Evolutionary conservation across 2,888 invertebrate genomes (phyloP), one percentile per base, ranked within the genome.

Genomic region (Nemurella pictetii): DNA sequence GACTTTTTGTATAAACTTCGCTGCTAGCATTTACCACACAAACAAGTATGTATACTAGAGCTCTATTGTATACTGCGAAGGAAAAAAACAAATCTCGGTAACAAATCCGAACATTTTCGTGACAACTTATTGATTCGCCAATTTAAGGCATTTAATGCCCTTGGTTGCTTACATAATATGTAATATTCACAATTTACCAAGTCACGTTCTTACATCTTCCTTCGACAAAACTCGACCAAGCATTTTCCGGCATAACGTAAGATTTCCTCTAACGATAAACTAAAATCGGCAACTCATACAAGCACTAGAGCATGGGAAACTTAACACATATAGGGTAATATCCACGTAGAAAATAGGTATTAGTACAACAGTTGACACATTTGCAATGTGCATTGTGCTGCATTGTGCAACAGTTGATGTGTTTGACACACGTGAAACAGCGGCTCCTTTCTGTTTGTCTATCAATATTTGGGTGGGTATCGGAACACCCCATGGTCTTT

Each of bases 1-100:
- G 20, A 55, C 55, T 12, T 55, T 55, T 55, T 55, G 55, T 55
- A 55, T 55, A 55, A 55, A 55, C 20, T 55, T 55, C 55, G 85
- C 83, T 85, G 78, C 85, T 85, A 72, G 32, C 30, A 55, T n/a
- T n/a, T 20, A 55, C 55, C 55, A 55, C 55, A 55, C 20, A 20
- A 36, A 32, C 81, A 81, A 36, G 81, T 81, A 26, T 25, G 29
- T 27, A 27, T 29, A 80, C 80, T 81, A 81, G 27, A 77, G n/a
- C n/a, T n/a, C 55, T 55, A 7, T 81, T 81, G 81, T 81, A 81
- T 81, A 81, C 81, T 81, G 9, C 20, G 55, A 55, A 55, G 35
- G 12, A 7, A 12, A 7, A 12, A 55, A 55, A 55, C 9, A 55
- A 55, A 55, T 2, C 2, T 20, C 20, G 55, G 55, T 55, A 55